Evolutionary conservation across 2,797 vertebrate genomes (phyloP).

Genomic region (Lacerta agilis): DNA sequence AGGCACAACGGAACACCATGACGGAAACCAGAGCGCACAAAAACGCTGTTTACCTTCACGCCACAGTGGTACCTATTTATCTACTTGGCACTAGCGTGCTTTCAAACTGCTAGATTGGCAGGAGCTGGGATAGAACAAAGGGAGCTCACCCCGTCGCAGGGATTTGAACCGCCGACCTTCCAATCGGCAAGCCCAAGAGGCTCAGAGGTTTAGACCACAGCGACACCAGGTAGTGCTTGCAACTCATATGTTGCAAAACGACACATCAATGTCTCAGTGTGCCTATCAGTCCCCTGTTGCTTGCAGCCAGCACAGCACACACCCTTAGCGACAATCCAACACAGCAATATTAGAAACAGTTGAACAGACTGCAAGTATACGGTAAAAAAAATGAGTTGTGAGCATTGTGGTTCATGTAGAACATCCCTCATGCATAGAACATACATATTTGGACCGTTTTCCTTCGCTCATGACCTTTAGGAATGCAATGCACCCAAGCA

Average conservation of each 20-base stretch:
- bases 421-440: not conserved
- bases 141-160: too few species aligned
- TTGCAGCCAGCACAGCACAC: not conserved
- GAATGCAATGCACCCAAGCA: not conserved
- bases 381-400: not conserved
- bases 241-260: not conserved
- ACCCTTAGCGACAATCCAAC: not conserved
- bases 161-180: too few species aligned
- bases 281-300: not conserved
- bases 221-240: not conserved
- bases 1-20: too few species aligned
- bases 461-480: not conserved
- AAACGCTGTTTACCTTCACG: accelerated
- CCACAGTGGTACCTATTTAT: too few species aligned
- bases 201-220: too few species aligned
- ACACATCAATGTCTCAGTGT: not conserved
- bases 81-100: too few species aligned
- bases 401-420: not conserved
- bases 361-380: not conserved
- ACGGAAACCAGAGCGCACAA: accelerated
- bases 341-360: not conserved
- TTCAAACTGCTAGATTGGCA: too few species aligned
- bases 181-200: too few species aligned
- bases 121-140: too few species aligned
- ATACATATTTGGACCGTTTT: too few species aligned